A percentile compares a stretch with the other conserved stretches of the same genome.
phyloP scores from a whole-genome alignment of 2,888 invertebrate species.

The Trissolcus brochymenae region DNA sequence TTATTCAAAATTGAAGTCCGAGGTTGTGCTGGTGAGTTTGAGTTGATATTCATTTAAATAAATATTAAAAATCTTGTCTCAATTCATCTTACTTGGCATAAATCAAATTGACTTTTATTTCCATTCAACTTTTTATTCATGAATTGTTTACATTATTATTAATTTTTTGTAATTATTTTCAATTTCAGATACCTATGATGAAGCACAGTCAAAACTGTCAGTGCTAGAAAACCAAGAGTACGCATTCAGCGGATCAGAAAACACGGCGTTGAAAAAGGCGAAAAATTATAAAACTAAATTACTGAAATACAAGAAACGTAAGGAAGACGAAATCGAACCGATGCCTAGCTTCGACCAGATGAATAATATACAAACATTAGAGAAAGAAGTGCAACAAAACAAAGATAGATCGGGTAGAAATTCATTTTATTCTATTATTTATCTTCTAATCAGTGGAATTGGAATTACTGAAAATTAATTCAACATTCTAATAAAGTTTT shows the following conservation, averaged over 20 bases:
- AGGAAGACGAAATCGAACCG: background rate
- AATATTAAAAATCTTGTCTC: too few species aligned
- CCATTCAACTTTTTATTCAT: too few species aligned
- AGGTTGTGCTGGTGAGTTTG: conserved; percentile 1
- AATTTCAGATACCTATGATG: conserved; percentile 1
- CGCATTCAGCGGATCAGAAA: background rate
- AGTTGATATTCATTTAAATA: background rate
- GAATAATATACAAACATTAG: background rate
- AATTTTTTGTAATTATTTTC: background rate
- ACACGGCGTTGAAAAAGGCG: background rate
- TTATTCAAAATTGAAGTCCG: background rate
- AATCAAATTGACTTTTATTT: too few species aligned
- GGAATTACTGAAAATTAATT: too few species aligned
- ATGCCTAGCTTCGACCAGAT: background rate
- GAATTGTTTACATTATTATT: background rate
- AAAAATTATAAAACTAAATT: background rate
- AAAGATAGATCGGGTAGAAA: too few species aligned
- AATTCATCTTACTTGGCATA: too few species aligned
- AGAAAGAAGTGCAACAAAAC: too few species aligned
- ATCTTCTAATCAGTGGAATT: too few species aligned
- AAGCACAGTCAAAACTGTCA: background rate
- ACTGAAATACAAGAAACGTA: background rate
- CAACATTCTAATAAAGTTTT: too few species aligned
- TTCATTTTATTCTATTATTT: too few species aligned
- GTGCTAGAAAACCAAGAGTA: background rate